Conservation (phyloP, 2,113 vertebrate species). For the Gymnarchus niloticus region DNA sequence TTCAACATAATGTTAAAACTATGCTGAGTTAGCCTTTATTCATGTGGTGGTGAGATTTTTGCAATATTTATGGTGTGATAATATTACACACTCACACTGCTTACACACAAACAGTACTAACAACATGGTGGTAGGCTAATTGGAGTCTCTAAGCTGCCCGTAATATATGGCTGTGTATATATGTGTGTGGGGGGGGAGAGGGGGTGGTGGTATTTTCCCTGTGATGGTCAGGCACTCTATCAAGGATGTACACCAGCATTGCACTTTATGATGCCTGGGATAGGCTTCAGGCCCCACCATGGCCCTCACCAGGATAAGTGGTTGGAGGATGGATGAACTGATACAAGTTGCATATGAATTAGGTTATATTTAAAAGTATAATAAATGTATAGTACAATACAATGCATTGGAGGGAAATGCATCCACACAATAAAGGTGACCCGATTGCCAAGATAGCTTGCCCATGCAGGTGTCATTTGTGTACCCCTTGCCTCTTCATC, state of each 20-base stretch:
- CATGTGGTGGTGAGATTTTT: no score
- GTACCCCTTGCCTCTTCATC: background rate
- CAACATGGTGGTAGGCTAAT: background rate
- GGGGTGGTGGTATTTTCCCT: background rate
- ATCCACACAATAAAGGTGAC: background rate
- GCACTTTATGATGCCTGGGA: background rate
- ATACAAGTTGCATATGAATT: background rate
- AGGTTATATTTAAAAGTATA: background rate
- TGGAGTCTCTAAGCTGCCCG: background rate
- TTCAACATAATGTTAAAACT: conserved; percentile 58
- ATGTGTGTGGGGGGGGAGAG: no score
- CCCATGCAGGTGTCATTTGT: background rate
- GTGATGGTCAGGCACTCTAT: background rate
- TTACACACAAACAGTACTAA: background rate
- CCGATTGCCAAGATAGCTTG: background rate
- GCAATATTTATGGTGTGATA: background rate
- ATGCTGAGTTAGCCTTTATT: no score
- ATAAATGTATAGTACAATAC: background rate
- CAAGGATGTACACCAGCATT: background rate
- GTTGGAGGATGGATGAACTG: background rate
- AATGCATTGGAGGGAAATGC: background rate
- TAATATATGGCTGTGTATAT: background rate
- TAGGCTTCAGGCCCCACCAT: background rate
- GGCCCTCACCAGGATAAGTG: background rate
- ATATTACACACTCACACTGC: background rate